These are phyloP conservation scores for Formicarius rufipectus DNA, from an alignment of 2,113 vertebrate genomes.

Conservation along the genomic window DNA sequence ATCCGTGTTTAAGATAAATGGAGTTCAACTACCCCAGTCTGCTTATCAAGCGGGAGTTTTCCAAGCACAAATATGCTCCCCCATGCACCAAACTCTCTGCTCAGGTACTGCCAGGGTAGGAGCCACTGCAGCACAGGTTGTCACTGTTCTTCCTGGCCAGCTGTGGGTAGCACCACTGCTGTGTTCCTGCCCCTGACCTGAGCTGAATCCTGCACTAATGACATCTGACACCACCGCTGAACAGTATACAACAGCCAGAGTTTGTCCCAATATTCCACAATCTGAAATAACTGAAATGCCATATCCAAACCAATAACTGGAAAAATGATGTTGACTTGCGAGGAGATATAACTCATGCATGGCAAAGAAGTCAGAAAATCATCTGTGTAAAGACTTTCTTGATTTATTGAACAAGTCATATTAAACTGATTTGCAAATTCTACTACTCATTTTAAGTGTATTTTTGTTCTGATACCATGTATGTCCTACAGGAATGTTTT, in stretches of 20 bases:
- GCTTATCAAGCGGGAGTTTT: not conserved
- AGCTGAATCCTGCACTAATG: not conserved
- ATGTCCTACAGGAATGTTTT: not conserved
- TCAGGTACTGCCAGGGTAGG: not conserved
- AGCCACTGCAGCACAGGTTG: not conserved
- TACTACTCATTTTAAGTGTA: not conserved
- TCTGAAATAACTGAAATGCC: not conserved
- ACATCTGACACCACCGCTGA: fast-evolving
- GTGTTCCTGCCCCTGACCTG: fast-evolving
- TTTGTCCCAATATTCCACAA: not conserved
- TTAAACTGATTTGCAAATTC: not conserved
- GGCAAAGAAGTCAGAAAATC: not conserved
- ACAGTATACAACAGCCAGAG: not conserved
- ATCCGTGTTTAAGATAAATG: not conserved
- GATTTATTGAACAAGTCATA: not conserved
- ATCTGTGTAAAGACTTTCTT: not conserved
- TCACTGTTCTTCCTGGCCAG: fast-evolving
- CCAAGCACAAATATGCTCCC: not conserved
- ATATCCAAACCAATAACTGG: not conserved
- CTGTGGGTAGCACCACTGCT: not conserved
- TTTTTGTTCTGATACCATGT: not conserved
- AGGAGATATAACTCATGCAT: not conserved
- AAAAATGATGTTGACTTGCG: not conserved
- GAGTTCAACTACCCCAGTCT: not conserved
- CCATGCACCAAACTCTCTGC: not conserved